Evolutionary conservation across 2,797 vertebrate species (phyloP).

Genomic region (Sphenopsis melanotis): DNA sequence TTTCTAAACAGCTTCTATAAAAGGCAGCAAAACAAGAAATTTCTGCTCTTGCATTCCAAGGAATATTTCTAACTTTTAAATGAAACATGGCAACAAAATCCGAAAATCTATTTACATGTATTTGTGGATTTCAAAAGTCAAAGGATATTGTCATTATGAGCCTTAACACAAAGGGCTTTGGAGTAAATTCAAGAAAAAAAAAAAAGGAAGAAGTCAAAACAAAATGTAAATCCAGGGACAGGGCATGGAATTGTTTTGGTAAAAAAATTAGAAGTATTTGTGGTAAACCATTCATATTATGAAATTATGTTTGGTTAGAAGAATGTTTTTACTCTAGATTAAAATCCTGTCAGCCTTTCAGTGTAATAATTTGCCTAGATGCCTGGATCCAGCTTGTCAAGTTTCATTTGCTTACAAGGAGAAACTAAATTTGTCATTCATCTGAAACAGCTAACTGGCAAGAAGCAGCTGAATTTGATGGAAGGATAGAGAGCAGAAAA

Average conservation of each 20-base stretch:
- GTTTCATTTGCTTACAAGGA: neutral
- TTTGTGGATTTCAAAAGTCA: neutral
- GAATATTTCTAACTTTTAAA: neutral
- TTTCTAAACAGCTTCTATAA: neutral
- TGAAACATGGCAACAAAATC: neutral
- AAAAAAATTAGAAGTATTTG: neutral
- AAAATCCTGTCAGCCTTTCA: neutral
- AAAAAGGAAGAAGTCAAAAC: neutral
- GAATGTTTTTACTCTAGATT: neutral
- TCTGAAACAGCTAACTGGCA: neutral
- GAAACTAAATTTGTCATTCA: neutral
- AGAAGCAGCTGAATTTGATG: neutral
- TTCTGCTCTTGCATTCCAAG: neutral
- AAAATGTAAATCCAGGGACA: neutral
- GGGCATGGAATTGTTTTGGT: neutral
- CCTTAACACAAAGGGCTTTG: neutral
- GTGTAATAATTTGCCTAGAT: neutral
- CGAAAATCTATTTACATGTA: neutral
- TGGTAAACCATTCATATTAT: neutral
- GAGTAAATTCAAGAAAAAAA: neutral
- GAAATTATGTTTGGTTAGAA: neutral
- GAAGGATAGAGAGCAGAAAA: neutral
- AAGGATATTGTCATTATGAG: neutral
- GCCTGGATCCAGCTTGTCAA: neutral
- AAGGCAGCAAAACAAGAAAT: neutral